Base-by-base conservation (phyloP, 2,113 vertebrate species). In the Dipodomys stephensi region DNA sequence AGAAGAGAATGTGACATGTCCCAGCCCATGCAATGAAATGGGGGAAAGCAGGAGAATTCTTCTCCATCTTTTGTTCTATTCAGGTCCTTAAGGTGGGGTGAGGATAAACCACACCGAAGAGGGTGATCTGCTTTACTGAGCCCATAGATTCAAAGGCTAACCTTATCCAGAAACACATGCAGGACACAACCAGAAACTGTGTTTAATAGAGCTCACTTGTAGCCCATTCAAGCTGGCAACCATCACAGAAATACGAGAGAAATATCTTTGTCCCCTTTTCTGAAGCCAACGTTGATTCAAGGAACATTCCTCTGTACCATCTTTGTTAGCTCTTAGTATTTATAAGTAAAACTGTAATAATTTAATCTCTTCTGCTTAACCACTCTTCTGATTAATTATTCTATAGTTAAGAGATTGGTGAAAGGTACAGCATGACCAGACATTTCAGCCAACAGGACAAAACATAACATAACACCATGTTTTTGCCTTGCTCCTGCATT, bases 291-390 rank as follows among this genome's bases (percentile, higher is more conserved):
- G 72, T 46, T 68, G 74, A 90, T 71, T 68, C 65, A 83, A 74
- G 74, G n/a, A 68, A 30, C 44, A 79, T 73, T 94, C 44, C 13
- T 49, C 30, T 60, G 5, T 4, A 76, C 35, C 67, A 77, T 27
- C 39, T 87, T 25, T 57, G 77, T 88, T 87, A 87, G 27, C 32
- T 62, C 30, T 82, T 69, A 84, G 25, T 87, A 82, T 83, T 95
- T 94, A 65, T 57, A 84, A 90, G 22, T 49, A 57, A 88, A 68
- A 68, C 19, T 32, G 20, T 6, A 49, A 44, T 32, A 27, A 60
- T 35, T 0, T 13, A 79, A 68, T 86, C 91, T 80, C 18, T 69
- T 95, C 92, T 85, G 30, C 18, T 39, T 39, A 39, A 39, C 39
- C 39, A 39, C 39, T 39, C 39, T 85, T 25, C 49, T 87, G 80